A percentile compares a stretch with the other conserved stretches of the same genome.
These are phyloP conservation scores for Matsumurasca onukii DNA, from an alignment of 1,140 invertebrate species.

Conservation along the genomic window DNA sequence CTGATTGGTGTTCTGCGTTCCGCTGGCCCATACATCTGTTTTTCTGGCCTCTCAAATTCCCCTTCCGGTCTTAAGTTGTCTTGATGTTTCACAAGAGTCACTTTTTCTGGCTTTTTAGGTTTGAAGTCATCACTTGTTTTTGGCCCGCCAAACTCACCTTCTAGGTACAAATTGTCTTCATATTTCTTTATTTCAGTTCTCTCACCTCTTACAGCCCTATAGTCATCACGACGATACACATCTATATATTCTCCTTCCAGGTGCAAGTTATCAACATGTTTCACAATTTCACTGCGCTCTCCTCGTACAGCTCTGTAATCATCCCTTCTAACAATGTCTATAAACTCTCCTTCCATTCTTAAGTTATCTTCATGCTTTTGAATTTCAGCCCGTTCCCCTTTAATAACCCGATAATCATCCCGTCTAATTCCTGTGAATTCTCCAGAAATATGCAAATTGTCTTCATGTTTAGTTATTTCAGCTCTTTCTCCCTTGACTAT, in stretches of 20 bases:
- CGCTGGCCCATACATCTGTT: constrained; percentile 51
- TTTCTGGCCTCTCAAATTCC: constrained; percentile 53
- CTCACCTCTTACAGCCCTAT: constrained; percentile 49
- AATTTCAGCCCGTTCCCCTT: constrained; percentile 57
- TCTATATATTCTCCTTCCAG: constrained; percentile 64
- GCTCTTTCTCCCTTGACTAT: constrained; percentile 54
- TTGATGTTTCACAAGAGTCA: constrained; percentile 41
- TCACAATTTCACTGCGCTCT: constrained; percentile 41
- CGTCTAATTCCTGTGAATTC: constrained; percentile 57
- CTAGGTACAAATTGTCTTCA: constrained; percentile 61
- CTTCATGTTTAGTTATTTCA: constrained; percentile 58
- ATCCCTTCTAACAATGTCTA: constrained; percentile 44
- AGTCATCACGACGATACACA: constrained; percentile 48
- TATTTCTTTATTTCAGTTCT: constrained; percentile 58
- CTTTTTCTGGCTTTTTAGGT: constrained; percentile 46
- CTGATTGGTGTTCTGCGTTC: constrained; percentile 47
- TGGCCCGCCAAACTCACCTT: constrained; percentile 58
- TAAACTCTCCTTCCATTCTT: constrained; percentile 61
- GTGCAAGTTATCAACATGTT: constrained; percentile 54
- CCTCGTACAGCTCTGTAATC: constrained; percentile 38
- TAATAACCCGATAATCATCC: constrained; percentile 47
- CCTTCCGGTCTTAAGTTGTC: constrained; percentile 61
- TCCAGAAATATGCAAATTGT: constrained; percentile 59
- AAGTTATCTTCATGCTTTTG: constrained; percentile 63
- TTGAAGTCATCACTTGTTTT: constrained; percentile 49